A percentile compares a stretch with the other conserved stretches of the same genome.
phyloP scores from a whole-genome alignment of 2,888 invertebrate species.

The Xylota sylvarum region DNA sequence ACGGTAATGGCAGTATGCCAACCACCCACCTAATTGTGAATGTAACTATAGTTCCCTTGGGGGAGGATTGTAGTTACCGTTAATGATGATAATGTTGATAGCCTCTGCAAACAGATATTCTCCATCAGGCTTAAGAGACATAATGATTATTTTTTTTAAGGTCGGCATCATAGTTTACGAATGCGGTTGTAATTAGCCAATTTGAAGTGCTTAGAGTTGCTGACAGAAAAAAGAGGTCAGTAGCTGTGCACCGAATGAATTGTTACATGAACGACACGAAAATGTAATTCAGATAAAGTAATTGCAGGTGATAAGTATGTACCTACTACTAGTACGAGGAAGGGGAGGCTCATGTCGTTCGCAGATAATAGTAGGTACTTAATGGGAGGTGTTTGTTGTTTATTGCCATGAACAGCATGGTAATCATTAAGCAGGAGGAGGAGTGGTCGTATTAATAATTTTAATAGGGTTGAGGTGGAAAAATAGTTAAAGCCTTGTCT shows the following conservation, averaged over 20 bases:
- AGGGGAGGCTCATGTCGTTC: not conserved
- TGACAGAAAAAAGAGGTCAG: slow-evolving; percentile 13
- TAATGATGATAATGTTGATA: slow-evolving; percentile 31
- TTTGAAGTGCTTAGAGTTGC: slow-evolving; percentile 17
- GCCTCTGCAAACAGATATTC: slow-evolving; percentile 21
- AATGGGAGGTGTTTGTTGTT: slow-evolving; percentile 3
- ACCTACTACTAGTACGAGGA: not conserved
- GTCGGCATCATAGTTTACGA: slow-evolving; percentile 10
- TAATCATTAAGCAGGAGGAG: not conserved
- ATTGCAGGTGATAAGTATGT: slow-evolving; percentile 37
- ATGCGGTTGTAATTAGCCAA: slow-evolving; percentile 33
- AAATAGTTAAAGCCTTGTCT: not conserved
- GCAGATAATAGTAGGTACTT: slow-evolving; percentile 13
- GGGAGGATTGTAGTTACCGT: not conserved
- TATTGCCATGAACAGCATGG: not conserved
- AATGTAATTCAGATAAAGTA: slow-evolving; percentile 29
- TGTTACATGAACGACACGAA: slow-evolving; percentile 30
- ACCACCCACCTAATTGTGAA: not conserved
- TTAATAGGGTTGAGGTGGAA: not conserved
- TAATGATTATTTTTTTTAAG: slow-evolving; percentile 19
- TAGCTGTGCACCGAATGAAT: slow-evolving; percentile 9
- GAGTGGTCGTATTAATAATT: not conserved
- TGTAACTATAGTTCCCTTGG: too few relatives aligned
- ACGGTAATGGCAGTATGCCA: slow-evolving; percentile 4
- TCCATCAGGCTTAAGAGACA: slow-evolving; percentile 23